Evolutionary conservation across 2,797 vertebrate genomes (phyloP).

Genomic region (Oreochromis mossambicus): DNA sequence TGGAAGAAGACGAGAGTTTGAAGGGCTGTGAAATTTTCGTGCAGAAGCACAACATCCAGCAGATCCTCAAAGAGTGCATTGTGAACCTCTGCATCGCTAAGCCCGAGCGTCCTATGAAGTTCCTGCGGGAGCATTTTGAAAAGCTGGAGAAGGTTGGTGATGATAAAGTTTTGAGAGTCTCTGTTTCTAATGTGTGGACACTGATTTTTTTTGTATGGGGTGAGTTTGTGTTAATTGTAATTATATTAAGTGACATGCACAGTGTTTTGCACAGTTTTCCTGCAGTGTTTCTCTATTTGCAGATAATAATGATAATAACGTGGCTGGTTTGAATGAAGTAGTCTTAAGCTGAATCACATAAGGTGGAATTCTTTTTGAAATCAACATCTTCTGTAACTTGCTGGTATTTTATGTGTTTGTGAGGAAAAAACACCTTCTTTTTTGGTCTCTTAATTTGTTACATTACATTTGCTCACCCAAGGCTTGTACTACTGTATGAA

Average conservation of each 20-base stretch:
- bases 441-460: neutral
- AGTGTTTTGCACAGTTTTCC: neutral
- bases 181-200: neutral
- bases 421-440: neutral
- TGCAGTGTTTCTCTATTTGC: neutral
- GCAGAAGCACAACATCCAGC: constrained; percentile 94
- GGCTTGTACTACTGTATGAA: neutral
- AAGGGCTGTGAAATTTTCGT: constrained; percentile 94
- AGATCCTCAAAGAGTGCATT: constrained; percentile 95
- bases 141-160: constrained; percentile 95
- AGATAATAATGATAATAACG: neutral
- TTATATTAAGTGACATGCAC: neutral
- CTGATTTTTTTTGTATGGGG: neutral
- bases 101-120: constrained; percentile 94
- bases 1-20: constrained; percentile 93
- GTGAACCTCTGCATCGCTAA: constrained; percentile 94
- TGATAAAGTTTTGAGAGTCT: neutral
- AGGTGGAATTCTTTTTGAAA: neutral
- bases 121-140: constrained; percentile 96
- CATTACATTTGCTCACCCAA: neutral
- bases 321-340: neutral
- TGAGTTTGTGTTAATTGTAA: neutral
- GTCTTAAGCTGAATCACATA: neutral
- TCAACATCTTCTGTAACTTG: neutral
- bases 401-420: neutral